phyloP scores from a whole-genome alignment of 2,797 vertebrate species.

The Silurus aristotelis region DNA sequence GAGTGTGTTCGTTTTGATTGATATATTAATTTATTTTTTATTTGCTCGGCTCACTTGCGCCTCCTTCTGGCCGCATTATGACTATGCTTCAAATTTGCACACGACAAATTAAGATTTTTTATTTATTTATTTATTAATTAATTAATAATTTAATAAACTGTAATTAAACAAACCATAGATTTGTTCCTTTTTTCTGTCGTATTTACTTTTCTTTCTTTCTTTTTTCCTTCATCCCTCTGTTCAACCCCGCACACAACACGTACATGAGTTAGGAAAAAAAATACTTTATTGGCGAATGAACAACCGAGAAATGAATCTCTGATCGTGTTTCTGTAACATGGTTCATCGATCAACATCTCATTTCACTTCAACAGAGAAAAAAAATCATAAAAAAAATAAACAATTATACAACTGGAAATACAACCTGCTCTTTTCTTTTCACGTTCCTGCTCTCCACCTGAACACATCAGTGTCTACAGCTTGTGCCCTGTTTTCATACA shows the following conservation, averaged over 20 bases:
- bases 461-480: not conserved
- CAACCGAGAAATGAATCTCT: not conserved
- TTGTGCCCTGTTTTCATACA: not conserved
- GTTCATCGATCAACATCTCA: not conserved
- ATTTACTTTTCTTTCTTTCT: too few species aligned
- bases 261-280: slow-evolving; percentile 39
- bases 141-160: too few species aligned
- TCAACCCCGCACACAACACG: not conserved
- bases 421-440: not conserved
- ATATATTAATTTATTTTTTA: not conserved
- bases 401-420: not conserved
- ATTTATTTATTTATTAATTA: too few species aligned
- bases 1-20: not conserved
- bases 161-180: too few species aligned
- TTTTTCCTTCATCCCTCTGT: too few species aligned
- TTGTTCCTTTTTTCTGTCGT: too few species aligned
- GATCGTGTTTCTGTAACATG: not conserved
- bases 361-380: not conserved
- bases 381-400: not conserved
- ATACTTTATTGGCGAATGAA: slow-evolving; percentile 22
- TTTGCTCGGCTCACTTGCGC: slow-evolving; percentile 45
- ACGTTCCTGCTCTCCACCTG: not conserved
- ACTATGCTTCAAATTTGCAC: not conserved
- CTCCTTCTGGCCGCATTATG: slow-evolving; percentile 60
- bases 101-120: not conserved